Conservation (phyloP, 1,140 invertebrate species). For the Temnothorax longispinosus region DNA sequence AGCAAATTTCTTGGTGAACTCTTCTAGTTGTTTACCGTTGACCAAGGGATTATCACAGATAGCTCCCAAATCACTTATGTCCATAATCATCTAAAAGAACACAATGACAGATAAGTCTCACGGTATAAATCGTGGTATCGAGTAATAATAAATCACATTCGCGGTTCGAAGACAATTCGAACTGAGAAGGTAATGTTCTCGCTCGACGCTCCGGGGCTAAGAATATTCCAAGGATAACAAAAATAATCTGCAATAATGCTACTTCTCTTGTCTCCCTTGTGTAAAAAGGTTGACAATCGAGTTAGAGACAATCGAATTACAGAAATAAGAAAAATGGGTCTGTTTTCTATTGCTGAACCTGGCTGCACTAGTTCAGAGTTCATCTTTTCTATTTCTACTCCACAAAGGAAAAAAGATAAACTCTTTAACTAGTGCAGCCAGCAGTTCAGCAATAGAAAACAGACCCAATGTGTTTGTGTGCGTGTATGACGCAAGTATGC, state of each 20-base stretch:
- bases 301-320: neutral
- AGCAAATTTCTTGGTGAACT: constrained; percentile 93
- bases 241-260: neutral
- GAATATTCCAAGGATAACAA: neutral
- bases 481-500: neutral
- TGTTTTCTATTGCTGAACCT: too few relatives aligned
- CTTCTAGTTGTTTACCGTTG: constrained; percentile 93
- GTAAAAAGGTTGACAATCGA: neutral
- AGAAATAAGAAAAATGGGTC: too few relatives aligned
- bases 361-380: too few relatives aligned
- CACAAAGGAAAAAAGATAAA: too few relatives aligned
- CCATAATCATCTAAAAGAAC: constrained; percentile 93
- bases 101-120: neutral
- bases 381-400: too few relatives aligned
- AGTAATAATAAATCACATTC: neutral
- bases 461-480: too few relatives aligned
- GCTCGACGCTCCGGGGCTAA: neutral
- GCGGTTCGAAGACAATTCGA: neutral
- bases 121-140: neutral
- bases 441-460: too few relatives aligned
- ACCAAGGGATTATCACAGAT: constrained; percentile 91
- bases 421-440: too few relatives aligned
- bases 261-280: neutral
- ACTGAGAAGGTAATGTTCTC: too few relatives aligned
- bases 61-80: constrained; percentile 93